phyloP scores from a whole-genome alignment of 2,113 vertebrate genomes.

The Arvicanthis niloticus region DNA sequence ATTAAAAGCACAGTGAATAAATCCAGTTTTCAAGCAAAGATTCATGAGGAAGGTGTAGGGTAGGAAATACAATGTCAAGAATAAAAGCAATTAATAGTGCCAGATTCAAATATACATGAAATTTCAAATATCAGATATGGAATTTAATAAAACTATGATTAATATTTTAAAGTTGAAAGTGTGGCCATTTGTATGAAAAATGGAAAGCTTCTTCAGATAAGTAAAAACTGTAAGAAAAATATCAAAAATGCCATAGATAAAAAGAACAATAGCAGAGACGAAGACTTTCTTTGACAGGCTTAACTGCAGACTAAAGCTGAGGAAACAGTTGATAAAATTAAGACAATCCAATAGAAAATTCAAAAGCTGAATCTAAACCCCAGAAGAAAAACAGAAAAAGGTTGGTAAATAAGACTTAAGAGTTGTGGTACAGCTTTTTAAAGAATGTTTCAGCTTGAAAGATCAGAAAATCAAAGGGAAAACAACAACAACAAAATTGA shows the following conservation, averaged over 20 bases:
- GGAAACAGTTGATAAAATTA: not conserved
- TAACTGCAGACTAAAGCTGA: not conserved
- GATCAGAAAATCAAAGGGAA: too few relatives aligned
- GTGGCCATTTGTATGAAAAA: not conserved
- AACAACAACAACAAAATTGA: not conserved
- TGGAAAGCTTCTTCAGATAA: not conserved
- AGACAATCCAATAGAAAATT: not conserved
- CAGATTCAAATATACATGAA: not conserved
- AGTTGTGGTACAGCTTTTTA: too few relatives aligned
- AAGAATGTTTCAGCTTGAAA: too few relatives aligned
- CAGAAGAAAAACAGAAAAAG: not conserved
- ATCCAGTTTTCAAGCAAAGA: not conserved
- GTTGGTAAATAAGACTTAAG: not conserved
- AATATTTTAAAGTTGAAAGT: constrained; percentile 43
- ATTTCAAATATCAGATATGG: not conserved
- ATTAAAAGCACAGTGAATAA: not conserved
- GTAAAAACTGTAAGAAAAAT: not conserved
- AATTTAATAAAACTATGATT: constrained; percentile 39
- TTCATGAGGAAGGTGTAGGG: not conserved
- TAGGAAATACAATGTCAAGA: not conserved
- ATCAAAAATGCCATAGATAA: not conserved
- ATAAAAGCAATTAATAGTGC: constrained; percentile 21
- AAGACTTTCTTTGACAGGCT: not conserved
- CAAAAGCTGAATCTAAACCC: not conserved
- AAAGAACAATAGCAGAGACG: not conserved